These are phyloP conservation scores for Trinectes maculatus DNA, from an alignment of 2,113 vertebrate species.

Conservation along the genomic window DNA sequence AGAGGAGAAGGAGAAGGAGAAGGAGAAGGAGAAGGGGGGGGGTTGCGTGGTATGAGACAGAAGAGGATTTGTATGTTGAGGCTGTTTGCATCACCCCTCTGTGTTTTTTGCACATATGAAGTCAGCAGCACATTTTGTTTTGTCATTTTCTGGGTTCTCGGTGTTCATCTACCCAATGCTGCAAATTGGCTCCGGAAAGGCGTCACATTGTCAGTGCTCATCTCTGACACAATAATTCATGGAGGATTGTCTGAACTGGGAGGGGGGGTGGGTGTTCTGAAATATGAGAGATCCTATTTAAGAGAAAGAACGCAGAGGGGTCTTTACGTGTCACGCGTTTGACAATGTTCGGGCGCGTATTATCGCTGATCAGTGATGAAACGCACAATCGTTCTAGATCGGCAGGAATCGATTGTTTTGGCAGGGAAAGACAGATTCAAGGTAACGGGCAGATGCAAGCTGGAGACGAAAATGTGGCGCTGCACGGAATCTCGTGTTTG, in stretches of 20 bases:
- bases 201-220: constrained; percentile 68
- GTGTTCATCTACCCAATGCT: constrained; percentile 75
- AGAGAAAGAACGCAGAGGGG: constrained; percentile 51
- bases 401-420: constrained; percentile 45
- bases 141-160: constrained; percentile 75
- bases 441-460: constrained; percentile 19
- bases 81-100: constrained; percentile 76
- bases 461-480: constrained; percentile 10
- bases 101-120: constrained; percentile 73
- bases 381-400: constrained; percentile 49
- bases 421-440: constrained; percentile 49
- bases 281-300: constrained; percentile 65
- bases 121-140: constrained; percentile 79
- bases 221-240: constrained; percentile 74
- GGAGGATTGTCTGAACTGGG: constrained; percentile 67
- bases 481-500: constrained; percentile 2
- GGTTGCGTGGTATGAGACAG: constrained; percentile 77
- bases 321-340: constrained; percentile 53
- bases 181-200: constrained; percentile 79
- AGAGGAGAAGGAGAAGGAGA: constrained; percentile 32
- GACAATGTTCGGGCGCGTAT: constrained; percentile 35
- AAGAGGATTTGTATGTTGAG: constrained; percentile 79
- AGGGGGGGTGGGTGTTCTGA: constrained; percentile 50
- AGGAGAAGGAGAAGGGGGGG: constrained; percentile 24
- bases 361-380: constrained; percentile 57